phyloP scores from a whole-genome alignment of 2,888 invertebrate genomes.

The Shargacucullia verbasci region DNA sequence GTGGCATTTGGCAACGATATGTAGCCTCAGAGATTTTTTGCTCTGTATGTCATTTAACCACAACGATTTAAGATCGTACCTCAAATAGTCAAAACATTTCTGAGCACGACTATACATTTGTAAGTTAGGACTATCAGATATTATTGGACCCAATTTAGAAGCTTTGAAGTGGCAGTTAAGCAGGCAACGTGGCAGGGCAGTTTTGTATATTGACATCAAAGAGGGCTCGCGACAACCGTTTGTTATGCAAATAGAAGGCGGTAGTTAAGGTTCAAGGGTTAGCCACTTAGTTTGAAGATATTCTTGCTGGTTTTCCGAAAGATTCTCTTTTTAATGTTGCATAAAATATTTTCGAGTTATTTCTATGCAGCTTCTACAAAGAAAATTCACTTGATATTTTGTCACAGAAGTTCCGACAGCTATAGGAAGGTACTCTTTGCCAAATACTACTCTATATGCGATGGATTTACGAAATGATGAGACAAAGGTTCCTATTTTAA shows the following conservation, averaged over 20 bases:
- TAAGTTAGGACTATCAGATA: conserved; percentile 1
- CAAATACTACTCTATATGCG: too few species aligned
- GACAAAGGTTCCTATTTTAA: too few species aligned
- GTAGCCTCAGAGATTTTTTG: not conserved
- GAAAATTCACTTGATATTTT: too few species aligned
- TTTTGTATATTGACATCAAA: conserved; percentile 57
- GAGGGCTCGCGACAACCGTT: conserved; percentile 48
- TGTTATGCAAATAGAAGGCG: conserved; percentile 56
- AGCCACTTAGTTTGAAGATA: conserved; percentile 43
- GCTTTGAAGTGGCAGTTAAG: conserved; percentile 49
- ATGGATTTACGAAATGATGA: too few species aligned
- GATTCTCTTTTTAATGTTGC: not conserved
- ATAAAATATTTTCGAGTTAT: too few species aligned
- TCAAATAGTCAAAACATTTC: not conserved
- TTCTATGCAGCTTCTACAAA: too few species aligned
- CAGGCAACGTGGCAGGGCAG: conserved; percentile 43
- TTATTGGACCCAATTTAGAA: conserved; percentile 45
- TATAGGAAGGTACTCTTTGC: too few species aligned
- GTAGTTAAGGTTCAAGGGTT: conserved; percentile 50
- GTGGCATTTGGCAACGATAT: too few species aligned
- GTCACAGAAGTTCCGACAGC: too few species aligned
- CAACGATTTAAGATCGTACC: not conserved
- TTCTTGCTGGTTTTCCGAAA: conserved; percentile 17
- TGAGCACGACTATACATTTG: not conserved
- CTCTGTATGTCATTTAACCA: not conserved